Evolutionary conservation across 2,888 invertebrate genomes (phyloP).

Genomic region (Eubasilissa splendida): DNA sequence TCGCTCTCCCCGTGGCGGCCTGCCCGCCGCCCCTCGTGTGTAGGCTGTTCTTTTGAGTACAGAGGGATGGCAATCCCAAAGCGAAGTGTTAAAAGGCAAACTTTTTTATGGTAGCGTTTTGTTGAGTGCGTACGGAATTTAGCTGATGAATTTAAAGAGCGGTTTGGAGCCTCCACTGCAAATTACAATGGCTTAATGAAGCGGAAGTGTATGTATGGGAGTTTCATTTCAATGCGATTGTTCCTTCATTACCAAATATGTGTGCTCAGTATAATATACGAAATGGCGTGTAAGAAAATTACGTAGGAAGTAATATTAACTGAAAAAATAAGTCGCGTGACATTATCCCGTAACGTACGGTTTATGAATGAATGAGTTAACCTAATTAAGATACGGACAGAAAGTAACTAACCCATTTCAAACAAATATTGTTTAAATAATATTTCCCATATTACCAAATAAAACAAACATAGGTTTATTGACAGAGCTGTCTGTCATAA

Average conservation of each 20-base stretch:
- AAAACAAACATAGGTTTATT: too few relatives aligned
- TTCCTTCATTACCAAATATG: background rate
- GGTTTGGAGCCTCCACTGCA: conserved; percentile 32
- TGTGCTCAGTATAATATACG: too few relatives aligned
- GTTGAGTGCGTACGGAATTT: conserved; percentile 44
- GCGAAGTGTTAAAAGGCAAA: conserved; percentile 39
- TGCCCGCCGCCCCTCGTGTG: conserved; percentile 18
- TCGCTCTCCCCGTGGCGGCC: background rate
- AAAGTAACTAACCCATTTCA: too few relatives aligned
- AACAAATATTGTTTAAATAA: too few relatives aligned
- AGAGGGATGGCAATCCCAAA: conserved; percentile 28
- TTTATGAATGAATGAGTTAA: too few relatives aligned
- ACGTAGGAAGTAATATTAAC: too few relatives aligned
- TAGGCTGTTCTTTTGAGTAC: conserved; percentile 33
- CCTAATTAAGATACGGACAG: too few relatives aligned
- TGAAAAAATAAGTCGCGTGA: too few relatives aligned
- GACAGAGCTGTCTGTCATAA: too few relatives aligned
- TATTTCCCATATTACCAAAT: too few relatives aligned
- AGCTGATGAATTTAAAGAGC: conserved; percentile 39
- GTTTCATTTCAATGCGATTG: conserved; percentile 1
- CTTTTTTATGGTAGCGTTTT: conserved; percentile 40
- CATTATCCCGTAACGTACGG: too few relatives aligned
- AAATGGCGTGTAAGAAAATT: too few relatives aligned
- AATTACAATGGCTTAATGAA: conserved; percentile 35
- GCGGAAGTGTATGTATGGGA: background rate